A percentile compares a stretch with the other conserved stretches of the same genome.
phyloP scores from a whole-genome alignment of 1,140 invertebrate species.

The Drosophila cardini region DNA sequence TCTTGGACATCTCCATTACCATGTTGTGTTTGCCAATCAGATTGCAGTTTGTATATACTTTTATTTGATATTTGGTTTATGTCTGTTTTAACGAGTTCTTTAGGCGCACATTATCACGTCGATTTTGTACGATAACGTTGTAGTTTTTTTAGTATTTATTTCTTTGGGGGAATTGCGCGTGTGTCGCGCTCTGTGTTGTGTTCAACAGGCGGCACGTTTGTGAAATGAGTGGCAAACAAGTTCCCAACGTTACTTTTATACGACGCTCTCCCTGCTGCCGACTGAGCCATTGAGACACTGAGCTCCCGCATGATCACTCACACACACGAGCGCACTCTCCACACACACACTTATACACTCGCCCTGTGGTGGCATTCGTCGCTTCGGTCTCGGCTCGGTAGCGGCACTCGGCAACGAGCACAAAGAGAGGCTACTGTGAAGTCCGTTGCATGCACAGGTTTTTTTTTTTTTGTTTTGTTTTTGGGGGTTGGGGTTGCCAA shows the following conservation, averaged over 20 bases:
- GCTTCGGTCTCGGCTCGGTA: slow-evolving; percentile 70
- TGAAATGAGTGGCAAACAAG: slow-evolving; percentile 81
- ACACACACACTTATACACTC: slow-evolving; percentile 5
- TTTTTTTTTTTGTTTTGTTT: background rate
- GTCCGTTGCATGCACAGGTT: slow-evolving; percentile 52
- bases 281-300: slow-evolving; percentile 32
- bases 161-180: slow-evolving; percentile 53
- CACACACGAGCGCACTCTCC: slow-evolving; percentile 25
- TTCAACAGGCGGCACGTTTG: slow-evolving; percentile 79
- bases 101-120: slow-evolving; percentile 66
- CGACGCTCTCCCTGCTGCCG: slow-evolving; percentile 59
- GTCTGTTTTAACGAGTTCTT: slow-evolving; percentile 38
- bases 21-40: slow-evolving; percentile 51
- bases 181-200: slow-evolving; percentile 65
- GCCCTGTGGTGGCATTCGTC: slow-evolving; percentile 50
- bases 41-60: slow-evolving; percentile 11
- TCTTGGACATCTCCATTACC: slow-evolving; percentile 88
- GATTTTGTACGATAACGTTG: slow-evolving; percentile 36
- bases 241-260: slow-evolving; percentile 79
- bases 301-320: slow-evolving; percentile 74
- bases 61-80: slow-evolving; percentile 17
- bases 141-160: slow-evolving; percentile 29
- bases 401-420: slow-evolving; percentile 66
- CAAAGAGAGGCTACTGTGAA: slow-evolving; percentile 81
- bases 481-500: slow-evolving; percentile 42